A percentile compares a stretch with the other conserved stretches of the same genome.
phyloP scores from a whole-genome alignment of 2,888 invertebrate genomes.

The Leucania comma region DNA sequence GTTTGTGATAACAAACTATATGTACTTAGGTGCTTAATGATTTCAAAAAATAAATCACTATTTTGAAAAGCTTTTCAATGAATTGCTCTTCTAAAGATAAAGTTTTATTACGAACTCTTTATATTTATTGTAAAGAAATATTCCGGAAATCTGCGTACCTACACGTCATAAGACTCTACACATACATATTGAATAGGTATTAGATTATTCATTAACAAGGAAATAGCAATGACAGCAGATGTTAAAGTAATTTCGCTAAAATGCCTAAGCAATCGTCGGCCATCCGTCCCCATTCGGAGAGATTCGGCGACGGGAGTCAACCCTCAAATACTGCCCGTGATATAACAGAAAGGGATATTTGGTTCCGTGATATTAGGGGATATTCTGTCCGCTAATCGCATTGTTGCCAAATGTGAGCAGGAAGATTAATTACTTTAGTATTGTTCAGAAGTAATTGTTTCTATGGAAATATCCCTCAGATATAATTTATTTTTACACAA shows the following conservation, averaged over 20 bases:
- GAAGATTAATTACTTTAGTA: constrained; percentile 48
- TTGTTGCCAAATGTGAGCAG: constrained; percentile 47
- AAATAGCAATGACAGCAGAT: constrained; percentile 48
- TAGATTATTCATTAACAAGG: constrained; percentile 58
- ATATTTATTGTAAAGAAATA: neutral
- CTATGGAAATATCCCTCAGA: constrained; percentile 26
- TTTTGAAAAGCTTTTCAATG: too few species aligned
- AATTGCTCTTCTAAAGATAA: too few species aligned
- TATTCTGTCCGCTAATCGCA: constrained; percentile 36
- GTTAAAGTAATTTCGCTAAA: constrained; percentile 83
- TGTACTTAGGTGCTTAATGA: too few species aligned
- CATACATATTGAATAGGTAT: constrained; percentile 7
- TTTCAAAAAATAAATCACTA: too few species aligned
- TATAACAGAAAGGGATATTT: constrained; percentile 45
- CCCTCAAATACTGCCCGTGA: constrained; percentile 46
- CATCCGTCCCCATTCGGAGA: constrained; percentile 43
- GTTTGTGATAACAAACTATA: too few species aligned
- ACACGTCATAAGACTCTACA: neutral
- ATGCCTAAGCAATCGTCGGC: constrained; percentile 53
- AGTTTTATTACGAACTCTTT: too few species aligned
- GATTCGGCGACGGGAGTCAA: constrained; percentile 48
- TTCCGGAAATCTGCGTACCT: neutral
- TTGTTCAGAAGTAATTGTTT: constrained; percentile 30
- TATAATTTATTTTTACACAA: constrained; percentile 13
- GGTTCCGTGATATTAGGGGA: constrained; percentile 41